phyloP scores from a whole-genome alignment of 2,888 invertebrate genomes.

The Xestia ashworthii region DNA sequence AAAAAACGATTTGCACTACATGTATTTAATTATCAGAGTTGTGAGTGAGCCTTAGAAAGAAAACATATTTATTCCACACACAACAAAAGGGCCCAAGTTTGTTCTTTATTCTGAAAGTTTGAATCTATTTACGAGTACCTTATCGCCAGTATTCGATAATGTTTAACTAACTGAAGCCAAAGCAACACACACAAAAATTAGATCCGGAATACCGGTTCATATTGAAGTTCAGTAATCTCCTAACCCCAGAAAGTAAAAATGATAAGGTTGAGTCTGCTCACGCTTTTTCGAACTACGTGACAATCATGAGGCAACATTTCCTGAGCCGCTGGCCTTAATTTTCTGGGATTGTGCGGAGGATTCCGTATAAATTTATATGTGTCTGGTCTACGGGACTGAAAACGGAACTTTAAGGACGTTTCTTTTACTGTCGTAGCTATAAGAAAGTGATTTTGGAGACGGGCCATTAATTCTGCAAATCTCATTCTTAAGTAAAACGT shows the following conservation, averaged over 20 bases:
- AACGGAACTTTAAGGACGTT: not conserved
- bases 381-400: not conserved
- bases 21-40: not conserved
- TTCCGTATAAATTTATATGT: not conserved
- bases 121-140: not conserved
- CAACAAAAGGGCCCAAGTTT: too few relatives aligned
- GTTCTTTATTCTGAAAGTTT: not conserved
- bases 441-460: constrained; percentile 14
- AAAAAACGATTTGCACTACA: not conserved
- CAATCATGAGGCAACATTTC: constrained; percentile 30
- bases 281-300: constrained; percentile 39
- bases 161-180: not conserved
- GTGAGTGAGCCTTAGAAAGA: not conserved
- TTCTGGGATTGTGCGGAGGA: constrained; percentile 18
- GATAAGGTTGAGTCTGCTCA: constrained; percentile 17
- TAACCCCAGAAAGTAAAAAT: constrained; percentile 7
- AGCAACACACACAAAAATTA: not conserved
- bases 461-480: constrained; percentile 8
- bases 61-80: too few relatives aligned
- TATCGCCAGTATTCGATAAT: not conserved
- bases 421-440: constrained; percentile 11
- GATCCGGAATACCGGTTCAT: not conserved
- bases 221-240: not conserved
- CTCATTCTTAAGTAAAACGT: constrained; percentile 1
- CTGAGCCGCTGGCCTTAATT: constrained; percentile 34